Conservation (phyloP, 2,888 invertebrate genomes). For the Lepidocyrtoides sp. region DNA sequence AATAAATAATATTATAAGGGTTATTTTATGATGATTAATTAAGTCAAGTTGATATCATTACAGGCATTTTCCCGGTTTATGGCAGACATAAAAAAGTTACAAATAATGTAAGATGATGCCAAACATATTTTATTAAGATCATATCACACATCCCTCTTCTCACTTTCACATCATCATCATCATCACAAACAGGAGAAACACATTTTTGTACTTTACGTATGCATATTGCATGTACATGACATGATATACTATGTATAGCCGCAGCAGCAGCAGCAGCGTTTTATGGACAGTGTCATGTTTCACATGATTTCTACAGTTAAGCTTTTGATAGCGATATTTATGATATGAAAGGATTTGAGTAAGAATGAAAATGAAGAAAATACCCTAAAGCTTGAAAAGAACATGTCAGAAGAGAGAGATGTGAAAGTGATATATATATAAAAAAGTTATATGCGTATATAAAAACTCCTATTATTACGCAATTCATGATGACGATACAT, state of each 20-base stretch:
- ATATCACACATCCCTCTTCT: not conserved
- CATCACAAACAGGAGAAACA: no score
- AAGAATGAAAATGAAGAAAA: slow-evolving; percentile 30
- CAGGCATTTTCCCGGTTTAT: not conserved
- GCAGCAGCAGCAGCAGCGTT: not conserved
- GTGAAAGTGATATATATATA: slow-evolving; percentile 1
- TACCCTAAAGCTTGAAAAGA: not conserved
- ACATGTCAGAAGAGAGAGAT: slow-evolving; percentile 4
- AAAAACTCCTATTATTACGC: no score
- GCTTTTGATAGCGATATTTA: not conserved
- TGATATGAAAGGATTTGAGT: slow-evolving; percentile 1
- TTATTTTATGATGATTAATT: slow-evolving; percentile 12
- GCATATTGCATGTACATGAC: no score
- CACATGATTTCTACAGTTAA: not conserved
- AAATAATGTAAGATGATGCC: slow-evolving; percentile 30
- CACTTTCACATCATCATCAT: no score
- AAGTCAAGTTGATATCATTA: not conserved
- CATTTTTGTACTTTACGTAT: not conserved
- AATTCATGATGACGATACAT: no score
- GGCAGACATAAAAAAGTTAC: slow-evolving; percentile 6
- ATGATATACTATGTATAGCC: no score
- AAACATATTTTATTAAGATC: slow-evolving; percentile 22
- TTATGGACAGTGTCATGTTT: not conserved
- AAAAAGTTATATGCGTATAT: no score
- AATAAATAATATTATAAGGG: not conserved